Percentiles rank a stretch among this genome's conserved stretches.
Conservation (phyloP, 2,797 vertebrate genomes). For the Girardinus metallicus region DNA sequence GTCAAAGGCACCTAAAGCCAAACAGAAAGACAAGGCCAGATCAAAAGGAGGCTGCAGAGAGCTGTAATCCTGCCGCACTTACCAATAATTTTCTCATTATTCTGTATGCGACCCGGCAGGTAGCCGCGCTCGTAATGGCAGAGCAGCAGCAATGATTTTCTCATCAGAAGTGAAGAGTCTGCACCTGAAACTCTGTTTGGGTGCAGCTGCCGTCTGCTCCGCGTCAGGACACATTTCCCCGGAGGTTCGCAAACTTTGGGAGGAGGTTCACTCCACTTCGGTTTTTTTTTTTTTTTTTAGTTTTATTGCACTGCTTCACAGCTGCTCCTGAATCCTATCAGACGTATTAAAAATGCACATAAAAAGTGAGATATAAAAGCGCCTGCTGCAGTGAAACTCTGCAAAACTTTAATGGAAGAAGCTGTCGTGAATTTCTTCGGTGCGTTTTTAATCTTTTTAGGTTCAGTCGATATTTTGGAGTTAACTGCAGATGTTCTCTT, state of each 20-base stretch:
- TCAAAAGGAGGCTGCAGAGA: conserved; percentile 19
- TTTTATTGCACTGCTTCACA: conserved; percentile 46
- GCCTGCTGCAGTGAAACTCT: no score
- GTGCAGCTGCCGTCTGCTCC: conserved; percentile 16
- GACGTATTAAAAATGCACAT: conserved; percentile 21
- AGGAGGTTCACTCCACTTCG: conserved; percentile 19
- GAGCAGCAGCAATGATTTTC: not conserved
- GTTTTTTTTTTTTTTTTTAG: conserved; percentile 3
- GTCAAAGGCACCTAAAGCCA: conserved; percentile 15
- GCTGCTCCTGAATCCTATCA: conserved; percentile 35
- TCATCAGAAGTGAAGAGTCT: conserved; percentile 11
- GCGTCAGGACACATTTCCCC: conserved; percentile 28
- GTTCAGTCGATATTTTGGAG: not conserved
- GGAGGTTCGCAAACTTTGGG: conserved; percentile 29
- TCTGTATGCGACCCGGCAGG: conserved; percentile 20
- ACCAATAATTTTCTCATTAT: conserved; percentile 17
- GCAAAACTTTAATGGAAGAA: not conserved
- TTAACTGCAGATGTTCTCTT: not conserved
- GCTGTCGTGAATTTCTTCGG: not conserved
- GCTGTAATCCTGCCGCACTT: conserved; percentile 17
- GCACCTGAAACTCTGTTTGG: not conserved
- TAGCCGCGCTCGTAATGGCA: not conserved
- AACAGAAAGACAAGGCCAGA: not conserved
- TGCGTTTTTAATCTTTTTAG: not conserved
- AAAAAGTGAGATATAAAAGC: conserved; percentile 2